Evolutionary conservation across 2,888 invertebrate species (phyloP).

Genomic region (Microplitis deprimator): DNA sequence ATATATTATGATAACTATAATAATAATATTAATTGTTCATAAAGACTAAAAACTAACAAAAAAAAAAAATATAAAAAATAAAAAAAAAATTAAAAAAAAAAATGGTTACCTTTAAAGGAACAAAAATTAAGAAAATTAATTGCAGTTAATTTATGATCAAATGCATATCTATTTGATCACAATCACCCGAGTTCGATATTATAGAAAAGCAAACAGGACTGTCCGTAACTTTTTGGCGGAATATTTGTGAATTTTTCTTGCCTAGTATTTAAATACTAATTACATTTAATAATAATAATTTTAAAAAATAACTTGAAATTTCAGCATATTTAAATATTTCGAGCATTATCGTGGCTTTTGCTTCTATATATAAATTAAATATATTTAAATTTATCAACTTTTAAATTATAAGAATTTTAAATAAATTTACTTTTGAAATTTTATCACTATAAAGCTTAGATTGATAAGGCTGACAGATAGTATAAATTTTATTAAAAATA

Average conservation of each 20-base stretch:
- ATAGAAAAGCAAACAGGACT: constrained; percentile 28
- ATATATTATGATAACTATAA: constrained; percentile 6
- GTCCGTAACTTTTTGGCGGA: constrained; percentile 21
- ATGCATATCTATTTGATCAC: constrained; percentile 20
- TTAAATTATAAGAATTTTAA: not conserved
- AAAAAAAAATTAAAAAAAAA: not conserved
- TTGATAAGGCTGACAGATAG: not conserved
- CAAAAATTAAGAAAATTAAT: constrained; percentile 9
- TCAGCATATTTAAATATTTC: not conserved
- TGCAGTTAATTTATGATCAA: constrained; percentile 35
- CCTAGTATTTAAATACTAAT: not conserved
- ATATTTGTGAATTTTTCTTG: constrained; percentile 22
- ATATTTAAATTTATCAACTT: not conserved
- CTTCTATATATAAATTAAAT: not conserved
- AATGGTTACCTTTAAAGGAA: constrained; percentile 6
- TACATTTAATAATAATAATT: not conserved
- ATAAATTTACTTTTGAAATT: not conserved
- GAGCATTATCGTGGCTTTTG: not conserved
- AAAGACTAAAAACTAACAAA: not conserved
- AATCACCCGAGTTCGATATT: constrained; percentile 44
- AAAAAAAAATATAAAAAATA: not conserved
- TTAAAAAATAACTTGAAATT: constrained; percentile 2
- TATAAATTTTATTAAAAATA: not conserved
- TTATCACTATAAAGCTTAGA: not conserved
- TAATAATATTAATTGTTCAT: constrained; percentile 1